Evolutionary conservation across 2,888 invertebrate species (phyloP).

Genomic region (Dynastes grantii): DNA sequence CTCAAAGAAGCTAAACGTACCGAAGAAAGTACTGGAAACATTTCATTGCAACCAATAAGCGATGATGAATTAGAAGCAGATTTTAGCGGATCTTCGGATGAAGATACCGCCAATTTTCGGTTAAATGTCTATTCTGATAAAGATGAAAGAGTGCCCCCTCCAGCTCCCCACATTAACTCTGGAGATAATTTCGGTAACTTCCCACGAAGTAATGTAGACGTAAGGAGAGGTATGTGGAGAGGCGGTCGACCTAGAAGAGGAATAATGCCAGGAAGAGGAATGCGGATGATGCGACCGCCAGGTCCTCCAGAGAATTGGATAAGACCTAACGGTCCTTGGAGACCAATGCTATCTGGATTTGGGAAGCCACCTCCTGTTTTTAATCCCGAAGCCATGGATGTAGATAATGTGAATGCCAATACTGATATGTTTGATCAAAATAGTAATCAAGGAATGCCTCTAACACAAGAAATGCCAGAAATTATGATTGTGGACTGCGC

Average conservation of each 20-base stretch:
- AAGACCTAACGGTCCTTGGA: slow-evolving; percentile 58
- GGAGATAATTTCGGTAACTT: slow-evolving; percentile 51
- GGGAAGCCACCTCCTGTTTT: slow-evolving; percentile 41
- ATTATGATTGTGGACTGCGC: slow-evolving; percentile 72
- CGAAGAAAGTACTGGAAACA: slow-evolving; percentile 71
- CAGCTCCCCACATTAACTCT: slow-evolving; percentile 67
- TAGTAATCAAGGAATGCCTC: slow-evolving; percentile 40
- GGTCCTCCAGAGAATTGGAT: slow-evolving; percentile 60
- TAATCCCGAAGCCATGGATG: slow-evolving; percentile 45
- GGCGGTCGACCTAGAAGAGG: slow-evolving; percentile 50
- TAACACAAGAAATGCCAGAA: slow-evolving; percentile 45
- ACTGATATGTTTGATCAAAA: slow-evolving; percentile 48
- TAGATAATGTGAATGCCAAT: slow-evolving; percentile 23
- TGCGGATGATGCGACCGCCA: slow-evolving; percentile 56
- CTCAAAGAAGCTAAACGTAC: slow-evolving; percentile 83
- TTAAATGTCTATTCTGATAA: slow-evolving; percentile 66
- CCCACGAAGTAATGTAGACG: slow-evolving; percentile 49
- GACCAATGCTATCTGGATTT: slow-evolving; percentile 57
- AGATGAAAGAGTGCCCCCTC: slow-evolving; percentile 72
- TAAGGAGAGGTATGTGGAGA: slow-evolving; percentile 54
- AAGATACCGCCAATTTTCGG: slow-evolving; percentile 37
- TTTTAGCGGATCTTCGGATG: slow-evolving; percentile 57
- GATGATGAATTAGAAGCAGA: slow-evolving; percentile 67
- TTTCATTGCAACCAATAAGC: slow-evolving; percentile 67
- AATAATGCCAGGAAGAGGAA: slow-evolving; percentile 49